Evolutionary conservation across 2,888 invertebrate genomes (phyloP).

Genomic region (Cetonia aurata): DNA sequence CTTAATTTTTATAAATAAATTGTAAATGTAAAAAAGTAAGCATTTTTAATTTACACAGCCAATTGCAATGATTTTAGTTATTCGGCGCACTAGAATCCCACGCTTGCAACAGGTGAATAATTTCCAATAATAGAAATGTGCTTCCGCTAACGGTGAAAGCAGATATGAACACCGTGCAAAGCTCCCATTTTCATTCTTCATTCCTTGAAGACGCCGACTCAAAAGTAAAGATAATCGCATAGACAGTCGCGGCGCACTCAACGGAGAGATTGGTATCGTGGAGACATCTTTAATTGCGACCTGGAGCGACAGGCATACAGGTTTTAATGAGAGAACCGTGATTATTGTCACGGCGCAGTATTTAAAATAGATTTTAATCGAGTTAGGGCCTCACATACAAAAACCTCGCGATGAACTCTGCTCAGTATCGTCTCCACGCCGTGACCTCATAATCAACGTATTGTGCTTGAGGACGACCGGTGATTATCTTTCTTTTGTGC

Average conservation of each 20-base stretch:
- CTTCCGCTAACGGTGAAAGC: conserved; percentile 40
- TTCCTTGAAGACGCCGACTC: conserved; percentile 39
- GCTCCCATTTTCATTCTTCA: conserved; percentile 29
- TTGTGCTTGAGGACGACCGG: conserved; percentile 54
- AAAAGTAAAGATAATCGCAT: conserved; percentile 39
- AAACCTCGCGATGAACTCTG: conserved; percentile 37
- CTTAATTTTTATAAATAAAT: too few relatives aligned
- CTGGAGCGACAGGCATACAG: conserved; percentile 37
- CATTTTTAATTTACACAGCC: too few relatives aligned
- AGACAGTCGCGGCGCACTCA: conserved; percentile 22
- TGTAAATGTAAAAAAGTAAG: too few relatives aligned
- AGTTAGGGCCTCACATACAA: conserved; percentile 30
- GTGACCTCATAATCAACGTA: conserved; percentile 54
- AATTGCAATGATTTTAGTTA: too few relatives aligned
- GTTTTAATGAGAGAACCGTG: conserved; percentile 40
- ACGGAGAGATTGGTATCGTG: conserved; percentile 27
- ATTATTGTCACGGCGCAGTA: conserved; percentile 39
- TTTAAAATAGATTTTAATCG: conserved; percentile 43
- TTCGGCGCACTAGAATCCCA: conserved; percentile 1
- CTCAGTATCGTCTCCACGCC: conserved; percentile 36
- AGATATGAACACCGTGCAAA: conserved; percentile 39
- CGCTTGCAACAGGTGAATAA: conserved; percentile 34
- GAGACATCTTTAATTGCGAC: conserved; percentile 40
- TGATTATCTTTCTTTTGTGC: conserved; percentile 53
- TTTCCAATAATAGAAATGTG: conserved; percentile 37